These are phyloP conservation scores for Stenurella melanura DNA, from an alignment of 2,888 invertebrate species.

Conservation along the genomic window DNA sequence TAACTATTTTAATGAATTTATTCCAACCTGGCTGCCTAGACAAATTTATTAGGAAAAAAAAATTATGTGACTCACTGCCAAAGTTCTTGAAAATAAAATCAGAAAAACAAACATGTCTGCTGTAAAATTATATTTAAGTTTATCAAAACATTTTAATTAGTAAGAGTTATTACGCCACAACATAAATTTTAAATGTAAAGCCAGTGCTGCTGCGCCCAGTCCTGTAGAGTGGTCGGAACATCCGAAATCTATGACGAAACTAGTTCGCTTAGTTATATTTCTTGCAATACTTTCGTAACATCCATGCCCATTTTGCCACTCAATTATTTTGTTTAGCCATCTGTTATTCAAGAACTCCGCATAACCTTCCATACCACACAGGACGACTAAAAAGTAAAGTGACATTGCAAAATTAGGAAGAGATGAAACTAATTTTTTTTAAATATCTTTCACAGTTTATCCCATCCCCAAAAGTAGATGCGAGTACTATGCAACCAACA, in stretches of 20 bases:
- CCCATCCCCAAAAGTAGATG: too few relatives aligned
- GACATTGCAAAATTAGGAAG: not conserved
- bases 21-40: too few relatives aligned
- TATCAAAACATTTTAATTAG: not conserved
- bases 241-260: slow-evolving; percentile 68
- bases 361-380: slow-evolving; percentile 74
- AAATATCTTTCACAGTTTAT: too few relatives aligned
- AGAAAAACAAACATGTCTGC: not conserved
- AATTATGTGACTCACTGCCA: too few relatives aligned
- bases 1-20: too few relatives aligned
- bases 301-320: slow-evolving; percentile 71
- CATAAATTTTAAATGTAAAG: slow-evolving; percentile 63
- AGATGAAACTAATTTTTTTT: too few relatives aligned
- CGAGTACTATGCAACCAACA: too few relatives aligned
- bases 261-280: slow-evolving; percentile 60
- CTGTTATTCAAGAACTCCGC: slow-evolving; percentile 69
- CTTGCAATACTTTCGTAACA: slow-evolving; percentile 66
- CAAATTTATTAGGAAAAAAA: too few relatives aligned
- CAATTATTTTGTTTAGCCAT: slow-evolving; percentile 68
- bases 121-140: not conserved
- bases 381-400: slow-evolving; percentile 67
- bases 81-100: not conserved
- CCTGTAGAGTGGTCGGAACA: slow-evolving; percentile 73
- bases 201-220: slow-evolving; percentile 70
- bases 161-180: not conserved